These are phyloP conservation scores for Ammodytes dubius DNA, from an alignment of 2,113 vertebrate genomes.

Conservation along the genomic window DNA sequence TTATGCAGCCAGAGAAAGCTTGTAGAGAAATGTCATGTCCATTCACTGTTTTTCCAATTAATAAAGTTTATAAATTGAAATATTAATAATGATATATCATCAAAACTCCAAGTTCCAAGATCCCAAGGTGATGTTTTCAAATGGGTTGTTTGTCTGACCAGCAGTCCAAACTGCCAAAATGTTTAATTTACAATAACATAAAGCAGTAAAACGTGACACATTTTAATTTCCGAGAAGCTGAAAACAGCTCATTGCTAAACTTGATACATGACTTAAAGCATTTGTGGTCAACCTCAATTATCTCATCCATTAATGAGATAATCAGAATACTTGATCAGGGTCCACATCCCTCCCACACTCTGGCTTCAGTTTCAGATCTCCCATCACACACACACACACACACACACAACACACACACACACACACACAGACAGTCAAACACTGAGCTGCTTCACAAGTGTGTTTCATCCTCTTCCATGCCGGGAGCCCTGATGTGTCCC, in stretches of 20 bases:
- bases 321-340: not conserved
- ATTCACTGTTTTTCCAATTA: not conserved
- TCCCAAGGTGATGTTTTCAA: not conserved
- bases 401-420: constrained; percentile 2
- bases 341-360: not conserved
- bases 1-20: not conserved
- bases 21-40: not conserved
- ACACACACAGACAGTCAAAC: not conserved
- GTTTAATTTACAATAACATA: not conserved
- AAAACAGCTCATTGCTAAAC: not conserved
- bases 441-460: not conserved
- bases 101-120: no score
- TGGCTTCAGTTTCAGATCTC: constrained; percentile 2
- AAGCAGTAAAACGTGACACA: not conserved
- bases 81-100: not conserved
- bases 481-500: constrained; percentile 56
- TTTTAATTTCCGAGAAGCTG: not conserved
- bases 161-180: not conserved
- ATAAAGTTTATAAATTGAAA: not conserved
- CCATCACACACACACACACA: constrained; percentile 6
- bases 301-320: not conserved
- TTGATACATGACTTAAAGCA: not conserved
- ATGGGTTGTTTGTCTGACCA: not conserved
- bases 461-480: constrained; percentile 52
- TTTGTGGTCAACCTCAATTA: not conserved